Conservation (phyloP, 92 coral and sea anemone genomes). For the Chrysogorgia sp. region DNA sequence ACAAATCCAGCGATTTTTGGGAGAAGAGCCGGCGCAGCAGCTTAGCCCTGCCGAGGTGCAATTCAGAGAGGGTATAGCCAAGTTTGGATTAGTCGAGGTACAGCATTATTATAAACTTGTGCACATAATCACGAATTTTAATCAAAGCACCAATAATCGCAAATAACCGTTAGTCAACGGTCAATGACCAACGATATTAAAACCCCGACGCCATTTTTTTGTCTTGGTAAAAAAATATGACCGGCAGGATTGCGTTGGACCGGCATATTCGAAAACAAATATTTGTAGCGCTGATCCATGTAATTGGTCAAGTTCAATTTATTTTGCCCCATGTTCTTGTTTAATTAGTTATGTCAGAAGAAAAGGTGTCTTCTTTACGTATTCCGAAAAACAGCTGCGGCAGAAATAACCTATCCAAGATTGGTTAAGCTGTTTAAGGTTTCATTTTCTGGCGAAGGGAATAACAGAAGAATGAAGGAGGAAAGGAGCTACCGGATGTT, state of each 20-base stretch:
- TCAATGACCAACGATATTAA: too few relatives aligned
- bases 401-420: slow-evolving; percentile 42
- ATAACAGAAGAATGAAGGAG: slow-evolving; percentile 42
- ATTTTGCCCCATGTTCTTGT: too few relatives aligned
- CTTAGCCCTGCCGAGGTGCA: slow-evolving; percentile 28
- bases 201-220: too few relatives aligned
- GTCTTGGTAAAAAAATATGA: too few relatives aligned
- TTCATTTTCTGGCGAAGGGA: slow-evolving; percentile 49
- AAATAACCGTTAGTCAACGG: too few relatives aligned
- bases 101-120: neutral
- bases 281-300: too few relatives aligned
- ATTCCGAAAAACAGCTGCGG: slow-evolving; percentile 45
- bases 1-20: slow-evolving; percentile 25
- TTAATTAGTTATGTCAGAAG: slow-evolving; percentile 38
- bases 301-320: too few relatives aligned
- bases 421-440: slow-evolving; percentile 38
- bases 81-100: slow-evolving; percentile 62
- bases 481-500: slow-evolving; percentile 46
- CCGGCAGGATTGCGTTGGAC: too few relatives aligned
- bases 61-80: slow-evolving; percentile 47
- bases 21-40: neutral
- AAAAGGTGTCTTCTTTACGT: slow-evolving; percentile 55
- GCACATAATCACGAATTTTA: too few relatives aligned
- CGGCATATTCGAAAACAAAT: too few relatives aligned
- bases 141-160: too few relatives aligned